phyloP scores from a whole-genome alignment of 1,140 invertebrate species.

The Glossosoma conforme region DNA sequence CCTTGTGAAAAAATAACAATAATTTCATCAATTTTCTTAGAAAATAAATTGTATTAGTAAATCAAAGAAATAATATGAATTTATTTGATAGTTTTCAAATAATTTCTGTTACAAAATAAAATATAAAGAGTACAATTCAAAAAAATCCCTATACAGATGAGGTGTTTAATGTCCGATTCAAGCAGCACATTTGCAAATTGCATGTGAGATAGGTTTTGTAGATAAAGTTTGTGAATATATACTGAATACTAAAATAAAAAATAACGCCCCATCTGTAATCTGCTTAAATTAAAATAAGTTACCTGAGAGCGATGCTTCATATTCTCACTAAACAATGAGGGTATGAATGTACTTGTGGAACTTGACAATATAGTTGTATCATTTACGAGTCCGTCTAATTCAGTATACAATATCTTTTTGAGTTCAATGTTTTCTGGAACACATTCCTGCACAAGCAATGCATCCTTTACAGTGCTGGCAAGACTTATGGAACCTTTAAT shows the following conservation, averaged over 20 bases:
- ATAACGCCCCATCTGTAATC: neutral
- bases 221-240: no score
- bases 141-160: no score
- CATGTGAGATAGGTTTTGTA: no score
- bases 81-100: no score
- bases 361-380: constrained; percentile 75
- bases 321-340: constrained; percentile 77
- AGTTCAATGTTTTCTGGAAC: constrained; percentile 84
- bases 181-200: no score
- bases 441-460: constrained; percentile 83
- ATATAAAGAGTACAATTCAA: no score
- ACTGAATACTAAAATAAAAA: neutral
- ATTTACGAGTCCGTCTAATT: constrained; percentile 72
- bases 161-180: no score
- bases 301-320: constrained; percentile 71
- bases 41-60: no score
- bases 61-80: no score
- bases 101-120: no score
- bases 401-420: constrained; percentile 74
- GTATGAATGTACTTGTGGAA: constrained; percentile 86
- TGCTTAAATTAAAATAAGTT: constrained; percentile 24
- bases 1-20: no score
- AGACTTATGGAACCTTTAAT: constrained; percentile 66
- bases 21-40: no score
- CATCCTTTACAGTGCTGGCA: constrained; percentile 61